These are phyloP conservation scores for Malaclemys terrapin DNA, from an alignment of 2,113 vertebrate species.

Conservation along the genomic window DNA sequence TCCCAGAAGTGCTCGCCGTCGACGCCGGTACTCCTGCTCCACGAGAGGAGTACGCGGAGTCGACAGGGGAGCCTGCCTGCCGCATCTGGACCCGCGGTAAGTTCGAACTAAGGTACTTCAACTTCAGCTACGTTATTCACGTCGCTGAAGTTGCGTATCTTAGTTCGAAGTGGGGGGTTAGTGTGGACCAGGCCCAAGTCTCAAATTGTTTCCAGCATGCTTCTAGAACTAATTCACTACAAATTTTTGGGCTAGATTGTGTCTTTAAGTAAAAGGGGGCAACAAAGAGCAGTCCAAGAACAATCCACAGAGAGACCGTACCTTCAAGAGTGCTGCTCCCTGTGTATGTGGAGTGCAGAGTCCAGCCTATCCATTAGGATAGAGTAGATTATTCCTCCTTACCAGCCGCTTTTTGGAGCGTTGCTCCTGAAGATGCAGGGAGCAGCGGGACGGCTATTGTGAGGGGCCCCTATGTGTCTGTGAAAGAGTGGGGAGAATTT, in stretches of 20 bases:
- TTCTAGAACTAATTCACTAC: not conserved
- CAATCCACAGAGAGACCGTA: not conserved
- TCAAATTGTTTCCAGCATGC: not conserved
- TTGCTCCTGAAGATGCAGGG: not conserved
- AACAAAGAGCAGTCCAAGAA: not conserved
- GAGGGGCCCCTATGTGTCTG: no score
- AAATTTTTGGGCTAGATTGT: not conserved
- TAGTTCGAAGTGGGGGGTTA: no score
- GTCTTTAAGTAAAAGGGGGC: not conserved
- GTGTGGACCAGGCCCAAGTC: not conserved
- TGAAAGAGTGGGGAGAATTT: not conserved
- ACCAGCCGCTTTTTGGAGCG: not conserved
- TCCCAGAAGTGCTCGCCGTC: no score
- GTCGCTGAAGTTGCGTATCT: no score
- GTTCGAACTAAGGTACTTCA: no score
- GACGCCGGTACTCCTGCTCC: no score
- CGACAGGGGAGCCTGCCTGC: no score
- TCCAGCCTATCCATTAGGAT: not conserved
- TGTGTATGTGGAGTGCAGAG: not conserved
- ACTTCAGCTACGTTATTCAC: no score
- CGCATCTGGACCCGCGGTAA: no score
- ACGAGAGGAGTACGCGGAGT: no score
- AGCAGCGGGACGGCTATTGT: not conserved
- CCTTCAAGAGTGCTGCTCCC: rapidly evolving
- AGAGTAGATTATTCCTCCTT: not conserved